Evolutionary conservation across 2,888 invertebrate genomes (phyloP).

Genomic region (Drosophila borealis): DNA sequence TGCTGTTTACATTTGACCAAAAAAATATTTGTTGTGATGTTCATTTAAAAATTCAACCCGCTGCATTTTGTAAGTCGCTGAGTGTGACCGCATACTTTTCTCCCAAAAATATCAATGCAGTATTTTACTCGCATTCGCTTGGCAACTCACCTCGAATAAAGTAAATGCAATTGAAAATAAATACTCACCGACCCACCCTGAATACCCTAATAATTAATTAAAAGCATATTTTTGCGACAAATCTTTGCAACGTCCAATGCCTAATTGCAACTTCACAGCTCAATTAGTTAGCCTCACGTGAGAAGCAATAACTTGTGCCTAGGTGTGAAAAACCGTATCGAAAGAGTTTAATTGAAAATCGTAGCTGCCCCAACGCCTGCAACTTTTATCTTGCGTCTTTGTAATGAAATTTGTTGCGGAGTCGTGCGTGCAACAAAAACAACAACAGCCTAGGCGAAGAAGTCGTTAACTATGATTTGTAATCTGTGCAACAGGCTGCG

Average conservation of each 20-base stretch:
- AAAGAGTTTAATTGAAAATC: slow-evolving; percentile 68
- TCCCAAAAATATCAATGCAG: too few relatives aligned
- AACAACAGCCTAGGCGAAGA: slow-evolving; percentile 21
- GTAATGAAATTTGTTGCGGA: slow-evolving; percentile 12
- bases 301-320: slow-evolving; percentile 9
- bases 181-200: neutral
- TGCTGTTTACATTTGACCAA: too few relatives aligned
- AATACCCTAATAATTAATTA: neutral
- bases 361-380: slow-evolving; percentile 27
- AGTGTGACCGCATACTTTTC: neutral
- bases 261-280: slow-evolving; percentile 44
- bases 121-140: neutral
- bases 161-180: neutral
- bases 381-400: neutral
- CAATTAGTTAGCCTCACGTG: slow-evolving; percentile 38
- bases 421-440: slow-evolving; percentile 38
- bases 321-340: slow-evolving; percentile 62
- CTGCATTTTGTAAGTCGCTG: neutral
- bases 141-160: neutral
- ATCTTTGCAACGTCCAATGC: neutral
- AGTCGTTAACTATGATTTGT: slow-evolving; percentile 72
- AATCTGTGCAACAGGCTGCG: slow-evolving; percentile 47
- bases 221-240: neutral
- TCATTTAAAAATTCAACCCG: neutral
- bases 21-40: too few relatives aligned